Evolutionary conservation across 2,888 invertebrate genomes (phyloP), one percentile per base, ranked within the genome.

Genomic region (Therioaphis trifolii): DNA sequence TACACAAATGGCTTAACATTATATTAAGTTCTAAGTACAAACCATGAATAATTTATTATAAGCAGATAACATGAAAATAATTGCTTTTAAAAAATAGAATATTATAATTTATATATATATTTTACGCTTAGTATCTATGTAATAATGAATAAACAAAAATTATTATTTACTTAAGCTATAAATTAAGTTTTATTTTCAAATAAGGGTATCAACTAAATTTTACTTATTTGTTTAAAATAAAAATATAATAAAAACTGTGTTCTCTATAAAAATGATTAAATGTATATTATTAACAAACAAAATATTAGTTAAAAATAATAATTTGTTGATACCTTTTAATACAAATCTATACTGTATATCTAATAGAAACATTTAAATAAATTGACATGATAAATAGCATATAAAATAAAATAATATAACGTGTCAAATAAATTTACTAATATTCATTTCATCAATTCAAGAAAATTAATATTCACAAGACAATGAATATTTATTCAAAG

Each of bases 41-140:
- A 72, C 12, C 46, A 72, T n/a, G n/a, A 52, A 52, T 29, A 49
- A 71, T 24, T 35, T n/a, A 68, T 5, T 40, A 68, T 35, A 68
- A 68, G 29, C 5, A 63, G 12, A 46, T 18, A 49, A 46, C 15
- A 49, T 46, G 46, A 24, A 71, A 71, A 71, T 27, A 12, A 49
- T 71, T 7, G 49, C 4, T 1, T 71, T 55, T 29, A 29, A 49
- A 49, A 52, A 35, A 52, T 24, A 7, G 21, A 58, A 72, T 72
- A 72, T 72, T 72, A 29, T 12, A 52, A 71, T 71, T 29, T n/a
- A 49, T 46, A 55, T 55, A 21, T 21, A 21, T 24, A 55, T 52
- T 55, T n/a, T 24, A 24, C 0, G 0, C 7, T 24, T 55, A 35
- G 7, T 35, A 35, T 35, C 7, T n/a, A n/a, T n/a, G n/a, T 35